These are phyloP conservation scores for Periophthalmus magnuspinnatus DNA, from an alignment of 2,797 vertebrate species.

Conservation along the genomic window DNA sequence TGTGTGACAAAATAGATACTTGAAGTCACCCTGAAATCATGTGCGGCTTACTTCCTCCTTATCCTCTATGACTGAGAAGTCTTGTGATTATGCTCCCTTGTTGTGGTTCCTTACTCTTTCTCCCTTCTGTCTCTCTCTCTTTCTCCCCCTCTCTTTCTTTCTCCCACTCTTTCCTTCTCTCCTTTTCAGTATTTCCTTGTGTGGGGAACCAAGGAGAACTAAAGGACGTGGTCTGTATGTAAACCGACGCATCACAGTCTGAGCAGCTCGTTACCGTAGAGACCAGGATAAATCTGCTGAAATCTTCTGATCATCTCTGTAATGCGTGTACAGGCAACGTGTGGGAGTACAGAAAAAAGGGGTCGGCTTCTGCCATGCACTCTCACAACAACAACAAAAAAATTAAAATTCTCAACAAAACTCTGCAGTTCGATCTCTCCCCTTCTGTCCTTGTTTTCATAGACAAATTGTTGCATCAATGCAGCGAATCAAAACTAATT, in stretches of 20 bases:
- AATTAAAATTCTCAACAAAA: conserved; percentile 27
- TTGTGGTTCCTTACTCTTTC: conserved; percentile 13
- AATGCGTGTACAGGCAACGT: conserved; percentile 19
- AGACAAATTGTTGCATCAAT: conserved; percentile 34
- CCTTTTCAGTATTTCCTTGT: background rate
- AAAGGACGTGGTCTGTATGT: conserved; percentile 31
- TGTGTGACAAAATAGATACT: conserved; percentile 9
- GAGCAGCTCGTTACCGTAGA: conserved; percentile 59
- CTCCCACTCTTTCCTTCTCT: background rate
- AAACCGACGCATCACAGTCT: conserved; percentile 34
- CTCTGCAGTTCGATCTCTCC: conserved; percentile 2
- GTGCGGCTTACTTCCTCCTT: conserved; percentile 49
- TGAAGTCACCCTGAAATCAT: conserved; percentile 52
- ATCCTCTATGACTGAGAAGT: conserved; percentile 49
- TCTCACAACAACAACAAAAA: conserved; percentile 3
- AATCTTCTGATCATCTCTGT: conserved; percentile 57
- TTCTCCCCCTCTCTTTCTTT: background rate
- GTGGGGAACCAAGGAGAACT: conserved; percentile 30
- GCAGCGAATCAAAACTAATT: conserved; percentile 40
- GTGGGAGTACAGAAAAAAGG: conserved; percentile 38
- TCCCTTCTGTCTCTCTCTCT: background rate
- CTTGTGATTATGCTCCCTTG: conserved; percentile 50
- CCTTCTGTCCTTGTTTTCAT: conserved; percentile 25
- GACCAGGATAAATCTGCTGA: conserved; percentile 55
- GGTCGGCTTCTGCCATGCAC: conserved; percentile 29